Conservation (phyloP, 2,113 vertebrate genomes). For the Ivindomyrus marchei region DNA sequence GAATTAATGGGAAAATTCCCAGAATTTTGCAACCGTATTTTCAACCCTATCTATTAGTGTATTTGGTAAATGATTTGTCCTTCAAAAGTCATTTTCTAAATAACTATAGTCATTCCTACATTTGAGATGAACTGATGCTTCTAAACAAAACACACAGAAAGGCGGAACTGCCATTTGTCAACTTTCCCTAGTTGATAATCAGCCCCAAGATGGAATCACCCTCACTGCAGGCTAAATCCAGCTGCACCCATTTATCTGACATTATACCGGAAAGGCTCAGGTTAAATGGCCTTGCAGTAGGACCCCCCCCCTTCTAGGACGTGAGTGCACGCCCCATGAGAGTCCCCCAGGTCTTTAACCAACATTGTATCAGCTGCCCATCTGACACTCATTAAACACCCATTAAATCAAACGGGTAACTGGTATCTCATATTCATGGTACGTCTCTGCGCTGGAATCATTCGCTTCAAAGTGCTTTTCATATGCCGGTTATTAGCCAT, state of each 20-base stretch:
- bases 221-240: not conserved
- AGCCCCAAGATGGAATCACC: not conserved
- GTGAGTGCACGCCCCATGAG: not conserved
- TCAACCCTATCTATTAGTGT: not conserved
- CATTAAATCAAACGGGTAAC: not conserved
- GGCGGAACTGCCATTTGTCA: not conserved
- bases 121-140: not conserved
- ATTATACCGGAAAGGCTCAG: not conserved
- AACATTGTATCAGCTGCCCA: not conserved
- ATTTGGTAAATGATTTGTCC: not conserved
- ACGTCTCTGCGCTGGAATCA: not conserved
- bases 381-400: not conserved
- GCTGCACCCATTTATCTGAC: not conserved
- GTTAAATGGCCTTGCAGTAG: not conserved
- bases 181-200: not conserved
- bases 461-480: not conserved
- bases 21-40: not conserved
- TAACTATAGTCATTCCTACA: not conserved
- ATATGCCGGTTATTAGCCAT: not conserved
- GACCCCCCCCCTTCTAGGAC: not conserved
- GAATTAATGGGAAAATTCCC: not conserved
- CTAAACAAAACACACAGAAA: not conserved
- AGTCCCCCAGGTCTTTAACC: not conserved
- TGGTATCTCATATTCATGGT: not conserved
- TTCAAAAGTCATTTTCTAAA: not conserved